Evolutionary conservation across 2,113 vertebrate species (phyloP).

Genomic region (Lota lota): DNA sequence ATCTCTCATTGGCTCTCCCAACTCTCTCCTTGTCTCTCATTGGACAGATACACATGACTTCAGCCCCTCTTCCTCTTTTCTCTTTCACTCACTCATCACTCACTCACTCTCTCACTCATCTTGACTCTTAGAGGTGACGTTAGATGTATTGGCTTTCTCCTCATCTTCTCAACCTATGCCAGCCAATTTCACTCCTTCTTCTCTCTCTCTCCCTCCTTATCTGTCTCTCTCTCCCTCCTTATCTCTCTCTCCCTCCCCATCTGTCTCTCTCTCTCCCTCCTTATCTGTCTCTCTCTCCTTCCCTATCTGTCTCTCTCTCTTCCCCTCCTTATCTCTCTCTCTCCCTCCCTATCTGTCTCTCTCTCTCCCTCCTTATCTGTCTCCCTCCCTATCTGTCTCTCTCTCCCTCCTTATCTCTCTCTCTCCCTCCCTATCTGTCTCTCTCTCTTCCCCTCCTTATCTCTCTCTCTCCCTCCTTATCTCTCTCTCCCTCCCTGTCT

Average conservation of each 20-base stretch:
- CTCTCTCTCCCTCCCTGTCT: neutral
- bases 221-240: neutral
- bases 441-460: conserved; percentile 2
- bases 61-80: too few relatives aligned
- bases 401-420: neutral
- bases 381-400: too few relatives aligned
- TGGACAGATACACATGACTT: too few relatives aligned
- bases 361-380: neutral
- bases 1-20: too few relatives aligned
- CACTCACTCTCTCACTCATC: neutral
- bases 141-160: neutral
- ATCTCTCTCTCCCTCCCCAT: neutral
- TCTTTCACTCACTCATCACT: neutral
- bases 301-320: neutral
- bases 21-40: too few relatives aligned
- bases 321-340: neutral
- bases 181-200: neutral
- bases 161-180: neutral
- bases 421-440: too few relatives aligned
- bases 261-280: neutral
- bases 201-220: neutral
- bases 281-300: conserved; percentile 6
- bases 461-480: neutral
- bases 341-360: neutral
- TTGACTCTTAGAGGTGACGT: too few relatives aligned